phyloP scores from a whole-genome alignment of 1,140 invertebrate genomes.

The Acromyrmex heyeri region DNA sequence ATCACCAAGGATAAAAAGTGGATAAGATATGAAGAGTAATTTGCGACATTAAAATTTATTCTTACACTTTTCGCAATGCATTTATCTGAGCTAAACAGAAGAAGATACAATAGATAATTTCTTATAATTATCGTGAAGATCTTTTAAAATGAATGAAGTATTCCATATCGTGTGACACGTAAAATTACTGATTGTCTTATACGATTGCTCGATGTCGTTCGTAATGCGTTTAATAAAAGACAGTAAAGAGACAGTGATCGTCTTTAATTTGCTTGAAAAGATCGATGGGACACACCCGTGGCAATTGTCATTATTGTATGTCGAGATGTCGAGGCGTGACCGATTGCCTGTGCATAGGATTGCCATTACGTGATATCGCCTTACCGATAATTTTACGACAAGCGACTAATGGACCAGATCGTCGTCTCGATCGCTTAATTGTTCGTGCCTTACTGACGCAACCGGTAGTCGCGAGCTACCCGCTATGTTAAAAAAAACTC shows the following conservation, averaged over 20 bases:
- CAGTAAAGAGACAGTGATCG: conserved; percentile 34
- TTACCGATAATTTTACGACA: conserved; percentile 73
- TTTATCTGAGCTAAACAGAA: not conserved
- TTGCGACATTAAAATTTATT: not conserved
- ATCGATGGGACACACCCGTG: conserved; percentile 77
- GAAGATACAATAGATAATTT: too few species aligned
- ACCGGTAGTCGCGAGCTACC: conserved; percentile 36
- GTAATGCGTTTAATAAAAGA: conserved; percentile 25
- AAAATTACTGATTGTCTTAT: conserved; percentile 22
- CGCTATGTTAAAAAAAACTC: conserved; percentile 41
- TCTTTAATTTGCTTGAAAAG: conserved; percentile 61
- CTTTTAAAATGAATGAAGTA: not conserved
- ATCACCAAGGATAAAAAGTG: not conserved
- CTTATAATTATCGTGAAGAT: not conserved
- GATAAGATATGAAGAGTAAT: not conserved
- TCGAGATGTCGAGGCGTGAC: conserved; percentile 79
- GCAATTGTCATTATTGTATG: conserved; percentile 77
- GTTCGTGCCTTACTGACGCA: conserved; percentile 39
- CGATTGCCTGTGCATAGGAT: conserved; percentile 76
- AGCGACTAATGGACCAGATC: conserved; percentile 79
- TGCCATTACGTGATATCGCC: conserved; percentile 70
- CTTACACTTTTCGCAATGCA: not conserved
- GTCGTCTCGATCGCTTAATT: conserved; percentile 62
- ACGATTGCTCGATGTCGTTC: not conserved
- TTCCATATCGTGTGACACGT: not conserved